phyloP scores from a whole-genome alignment of 2,888 invertebrate species.

The Tinea semifulvella region DNA sequence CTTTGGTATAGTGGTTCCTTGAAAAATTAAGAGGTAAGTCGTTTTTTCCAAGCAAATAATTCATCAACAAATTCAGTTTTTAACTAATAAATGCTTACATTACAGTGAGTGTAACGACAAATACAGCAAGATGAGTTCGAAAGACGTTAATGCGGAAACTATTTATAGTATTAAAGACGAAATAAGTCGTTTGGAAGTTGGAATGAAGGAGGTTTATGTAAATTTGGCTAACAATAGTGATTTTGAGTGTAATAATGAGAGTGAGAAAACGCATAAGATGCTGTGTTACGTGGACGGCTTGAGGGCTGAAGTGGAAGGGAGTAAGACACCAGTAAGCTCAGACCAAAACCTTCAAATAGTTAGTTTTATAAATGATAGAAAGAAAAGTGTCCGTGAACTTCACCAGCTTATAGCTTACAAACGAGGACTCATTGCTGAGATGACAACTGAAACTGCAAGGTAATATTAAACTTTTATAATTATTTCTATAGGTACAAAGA shows the following conservation, averaged over 20 bases:
- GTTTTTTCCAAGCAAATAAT: too few species aligned
- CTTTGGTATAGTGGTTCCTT: too few species aligned
- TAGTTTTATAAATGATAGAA: constrained; percentile 41
- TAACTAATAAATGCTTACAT: too few species aligned
- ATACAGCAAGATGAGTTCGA: background rate
- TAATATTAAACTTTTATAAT: too few species aligned
- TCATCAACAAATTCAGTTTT: too few species aligned
- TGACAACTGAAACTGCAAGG: constrained; percentile 45
- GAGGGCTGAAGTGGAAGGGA: constrained; percentile 33
- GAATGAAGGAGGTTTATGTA: constrained; percentile 35
- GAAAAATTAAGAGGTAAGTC: too few species aligned
- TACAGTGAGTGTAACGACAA: background rate
- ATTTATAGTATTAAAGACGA: constrained; percentile 22
- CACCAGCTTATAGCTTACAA: constrained; percentile 43
- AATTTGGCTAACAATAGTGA: constrained; percentile 39
- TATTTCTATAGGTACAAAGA: too few species aligned
- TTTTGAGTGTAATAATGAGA: constrained; percentile 23
- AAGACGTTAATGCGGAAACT: background rate
- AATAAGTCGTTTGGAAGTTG: constrained; percentile 35
- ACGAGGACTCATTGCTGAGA: constrained; percentile 37
- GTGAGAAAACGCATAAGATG: constrained; percentile 30
- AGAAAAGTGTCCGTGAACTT: constrained; percentile 36
- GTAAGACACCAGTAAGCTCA: constrained; percentile 32
- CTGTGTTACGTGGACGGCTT: constrained; percentile 40
- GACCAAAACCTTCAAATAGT: constrained; percentile 42